phyloP scores from a whole-genome alignment of 64 coral and sea anemone genomes.

The Stichodactyla mertensii region DNA sequence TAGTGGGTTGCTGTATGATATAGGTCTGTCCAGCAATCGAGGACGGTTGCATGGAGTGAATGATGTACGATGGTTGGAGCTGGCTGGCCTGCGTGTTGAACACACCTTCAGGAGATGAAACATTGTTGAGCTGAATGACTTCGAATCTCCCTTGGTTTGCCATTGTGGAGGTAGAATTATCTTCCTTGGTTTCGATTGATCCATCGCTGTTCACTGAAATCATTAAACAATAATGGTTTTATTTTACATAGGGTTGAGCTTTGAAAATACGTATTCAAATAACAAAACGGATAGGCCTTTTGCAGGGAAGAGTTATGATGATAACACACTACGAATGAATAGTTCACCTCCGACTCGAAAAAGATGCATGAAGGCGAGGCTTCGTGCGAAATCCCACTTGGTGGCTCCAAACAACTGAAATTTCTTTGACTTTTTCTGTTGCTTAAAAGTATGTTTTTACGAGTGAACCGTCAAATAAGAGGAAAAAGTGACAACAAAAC shows the following conservation, averaged over 20 bases:
- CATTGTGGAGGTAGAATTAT: constrained; percentile 16
- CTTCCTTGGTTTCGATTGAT: constrained; percentile 56
- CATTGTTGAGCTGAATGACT: constrained; percentile 66
- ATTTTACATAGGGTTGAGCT: neutral
- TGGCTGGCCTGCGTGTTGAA: constrained; percentile 30
- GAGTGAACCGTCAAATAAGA: too few species aligned
- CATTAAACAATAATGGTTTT: neutral
- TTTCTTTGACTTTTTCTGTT: too few species aligned
- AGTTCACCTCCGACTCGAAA: too few species aligned
- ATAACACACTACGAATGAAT: too few species aligned
- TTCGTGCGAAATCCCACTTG: too few species aligned
- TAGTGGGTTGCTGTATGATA: constrained; percentile 77
- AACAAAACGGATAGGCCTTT: too few species aligned
- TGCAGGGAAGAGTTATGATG: too few species aligned
- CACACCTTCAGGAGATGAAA: constrained; percentile 54
- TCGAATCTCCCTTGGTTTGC: constrained; percentile 55
- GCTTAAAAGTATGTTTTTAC: too few species aligned
- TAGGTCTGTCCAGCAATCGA: constrained; percentile 75
- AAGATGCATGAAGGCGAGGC: too few species aligned
- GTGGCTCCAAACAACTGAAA: too few species aligned
- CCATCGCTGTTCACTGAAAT: constrained; percentile 76
- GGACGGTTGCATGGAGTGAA: constrained; percentile 50
- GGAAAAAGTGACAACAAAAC: too few species aligned
- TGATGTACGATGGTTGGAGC: constrained; percentile 70
- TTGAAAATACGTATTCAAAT: too few species aligned